A percentile compares a stretch with the other conserved stretches of the same genome.
phyloP scores from a whole-genome alignment of 1,140 invertebrate species.

The Babylonia areolata region DNA sequence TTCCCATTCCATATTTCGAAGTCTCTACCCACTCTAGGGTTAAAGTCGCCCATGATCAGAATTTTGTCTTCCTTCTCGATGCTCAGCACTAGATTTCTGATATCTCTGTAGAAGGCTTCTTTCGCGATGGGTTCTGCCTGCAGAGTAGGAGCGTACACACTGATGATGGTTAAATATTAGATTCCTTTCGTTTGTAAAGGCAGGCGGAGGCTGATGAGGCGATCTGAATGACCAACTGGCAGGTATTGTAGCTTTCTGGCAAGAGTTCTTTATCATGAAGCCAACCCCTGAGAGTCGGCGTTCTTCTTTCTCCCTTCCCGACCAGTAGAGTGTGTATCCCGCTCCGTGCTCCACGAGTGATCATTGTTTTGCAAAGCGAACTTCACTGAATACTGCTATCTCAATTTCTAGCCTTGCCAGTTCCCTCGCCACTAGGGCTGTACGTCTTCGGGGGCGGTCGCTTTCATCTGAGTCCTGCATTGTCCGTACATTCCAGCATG shows the following conservation, averaged over 20 bases:
- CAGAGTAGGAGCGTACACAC: background rate
- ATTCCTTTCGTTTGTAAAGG: background rate
- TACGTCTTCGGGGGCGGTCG: no score
- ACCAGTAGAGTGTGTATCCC: no score
- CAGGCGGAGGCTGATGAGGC: background rate
- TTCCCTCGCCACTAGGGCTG: no score
- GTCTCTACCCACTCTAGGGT: conserved; percentile 39
- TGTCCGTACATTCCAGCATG: no score
- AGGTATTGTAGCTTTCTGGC: background rate
- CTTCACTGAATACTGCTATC: no score
- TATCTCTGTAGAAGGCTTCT: background rate
- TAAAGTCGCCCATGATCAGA: background rate
- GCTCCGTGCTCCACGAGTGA: no score
- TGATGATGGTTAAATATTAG: background rate
- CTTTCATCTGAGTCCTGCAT: no score
- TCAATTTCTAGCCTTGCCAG: no score
- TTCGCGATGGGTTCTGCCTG: background rate
- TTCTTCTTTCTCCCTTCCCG: no score
- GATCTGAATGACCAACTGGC: background rate
- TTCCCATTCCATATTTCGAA: conserved; percentile 41
- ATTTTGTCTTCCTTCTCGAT: background rate
- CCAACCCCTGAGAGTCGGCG: no score
- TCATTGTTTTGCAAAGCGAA: no score
- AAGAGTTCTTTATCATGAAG: background rate
- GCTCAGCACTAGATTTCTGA: background rate